phyloP scores from a whole-genome alignment of 2,113 vertebrate genomes.

The Tetrax tetrax region DNA sequence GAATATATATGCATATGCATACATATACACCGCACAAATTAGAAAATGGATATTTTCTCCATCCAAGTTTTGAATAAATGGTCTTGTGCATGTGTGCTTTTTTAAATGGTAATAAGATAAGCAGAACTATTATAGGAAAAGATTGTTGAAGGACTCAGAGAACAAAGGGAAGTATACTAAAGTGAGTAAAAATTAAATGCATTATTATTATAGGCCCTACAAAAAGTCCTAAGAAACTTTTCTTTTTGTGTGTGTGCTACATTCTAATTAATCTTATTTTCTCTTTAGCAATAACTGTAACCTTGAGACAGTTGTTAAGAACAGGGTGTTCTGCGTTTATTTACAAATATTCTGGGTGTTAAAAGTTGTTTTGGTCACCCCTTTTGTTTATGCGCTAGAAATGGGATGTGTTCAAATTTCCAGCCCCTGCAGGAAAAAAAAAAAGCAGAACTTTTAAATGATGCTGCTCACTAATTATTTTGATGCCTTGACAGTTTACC shows the following conservation, averaged over 20 bases:
- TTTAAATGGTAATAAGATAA: not conserved
- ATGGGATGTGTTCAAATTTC: not conserved
- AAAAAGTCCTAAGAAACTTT: not conserved
- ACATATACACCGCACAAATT: not conserved
- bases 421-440: not conserved
- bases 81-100: not conserved
- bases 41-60: not conserved
- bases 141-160: not conserved
- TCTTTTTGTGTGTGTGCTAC: not conserved
- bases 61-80: not conserved
- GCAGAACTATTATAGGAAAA: not conserved
- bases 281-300: not conserved
- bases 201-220: not conserved
- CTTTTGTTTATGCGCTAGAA: not conserved
- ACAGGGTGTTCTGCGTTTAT: not conserved
- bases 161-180: not conserved
- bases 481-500: constrained; percentile 10
- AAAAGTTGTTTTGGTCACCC: not conserved
- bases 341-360: not conserved
- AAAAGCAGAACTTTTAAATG: not conserved
- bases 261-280: constrained; percentile 25
- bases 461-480: not conserved
- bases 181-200: not conserved
- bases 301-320: not conserved
- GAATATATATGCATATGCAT: not conserved